These are phyloP conservation scores for Peromyscus melanophrys DNA, from an alignment of 2,797 vertebrate species.

Conservation along the genomic window DNA sequence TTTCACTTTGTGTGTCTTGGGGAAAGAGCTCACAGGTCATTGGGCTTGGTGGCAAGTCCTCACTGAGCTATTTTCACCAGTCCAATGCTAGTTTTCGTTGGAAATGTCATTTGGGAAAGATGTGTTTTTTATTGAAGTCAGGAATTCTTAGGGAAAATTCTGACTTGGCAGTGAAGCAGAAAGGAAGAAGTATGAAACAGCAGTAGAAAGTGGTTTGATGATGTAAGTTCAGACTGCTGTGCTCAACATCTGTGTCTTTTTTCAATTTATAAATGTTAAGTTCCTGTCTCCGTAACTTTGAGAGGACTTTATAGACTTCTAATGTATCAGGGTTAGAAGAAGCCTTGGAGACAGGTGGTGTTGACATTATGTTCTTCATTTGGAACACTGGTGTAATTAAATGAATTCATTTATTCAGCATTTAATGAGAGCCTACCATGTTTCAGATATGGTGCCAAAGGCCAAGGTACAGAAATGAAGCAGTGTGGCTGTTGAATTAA, in stretches of 20 bases:
- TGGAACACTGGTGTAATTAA: conserved; percentile 22
- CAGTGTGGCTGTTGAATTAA: neutral
- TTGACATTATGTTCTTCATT: conserved; percentile 20
- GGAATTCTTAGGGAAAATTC: neutral
- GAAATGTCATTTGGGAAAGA: neutral
- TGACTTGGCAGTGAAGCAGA: neutral
- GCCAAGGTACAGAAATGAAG: conserved; percentile 38
- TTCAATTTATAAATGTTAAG: neutral
- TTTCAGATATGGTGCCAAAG: conserved; percentile 18
- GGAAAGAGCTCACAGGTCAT: neutral
- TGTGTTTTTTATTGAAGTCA: neutral
- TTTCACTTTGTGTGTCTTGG: neutral
- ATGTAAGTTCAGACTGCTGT: neutral
- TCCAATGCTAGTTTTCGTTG: neutral
- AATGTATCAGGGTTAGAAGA: neutral
- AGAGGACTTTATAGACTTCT: neutral
- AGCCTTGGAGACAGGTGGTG: neutral
- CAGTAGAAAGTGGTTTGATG: neutral
- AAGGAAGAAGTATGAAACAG: neutral
- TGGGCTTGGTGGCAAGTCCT: neutral
- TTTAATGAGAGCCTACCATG: conserved; percentile 25
- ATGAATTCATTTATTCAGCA: conserved; percentile 55
- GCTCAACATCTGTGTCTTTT: neutral
- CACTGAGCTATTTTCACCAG: neutral
- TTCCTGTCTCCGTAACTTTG: neutral